These are phyloP conservation scores for Acanthosepion lycidas DNA, from an alignment of 2,888 invertebrate genomes.

Conservation along the genomic window DNA sequence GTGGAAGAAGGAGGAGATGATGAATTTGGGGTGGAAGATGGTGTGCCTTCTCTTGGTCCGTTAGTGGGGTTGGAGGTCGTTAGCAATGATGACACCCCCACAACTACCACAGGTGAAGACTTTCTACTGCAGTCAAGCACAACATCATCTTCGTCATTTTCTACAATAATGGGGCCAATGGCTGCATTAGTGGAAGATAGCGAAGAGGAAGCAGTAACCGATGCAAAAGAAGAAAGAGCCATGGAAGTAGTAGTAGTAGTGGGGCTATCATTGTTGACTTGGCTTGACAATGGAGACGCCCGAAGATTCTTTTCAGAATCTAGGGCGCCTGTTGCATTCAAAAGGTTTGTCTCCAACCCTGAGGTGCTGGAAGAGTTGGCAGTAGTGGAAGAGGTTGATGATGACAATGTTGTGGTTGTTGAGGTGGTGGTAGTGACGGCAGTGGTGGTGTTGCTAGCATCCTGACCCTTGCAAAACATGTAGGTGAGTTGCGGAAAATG, in stretches of 20 bases:
- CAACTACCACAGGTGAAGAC: slow-evolving; percentile 23
- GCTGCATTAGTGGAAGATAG: not conserved
- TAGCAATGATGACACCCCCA: slow-evolving; percentile 2
- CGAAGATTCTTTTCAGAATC: not conserved
- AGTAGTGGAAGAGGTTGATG: not conserved
- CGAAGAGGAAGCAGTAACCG: not conserved
- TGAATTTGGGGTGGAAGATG: not conserved
- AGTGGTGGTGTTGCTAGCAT: not conserved
- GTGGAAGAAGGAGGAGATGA: not conserved
- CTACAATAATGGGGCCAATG: not conserved
- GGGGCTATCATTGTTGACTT: not conserved
- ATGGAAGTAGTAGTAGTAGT: not conserved
- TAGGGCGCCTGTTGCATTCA: not conserved
- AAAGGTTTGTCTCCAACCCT: not conserved
- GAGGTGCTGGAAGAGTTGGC: not conserved
- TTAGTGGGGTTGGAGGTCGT: not conserved
- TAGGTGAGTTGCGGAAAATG: slow-evolving; percentile 70
- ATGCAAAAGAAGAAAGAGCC: not conserved
- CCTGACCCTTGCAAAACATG: slow-evolving; percentile 58
- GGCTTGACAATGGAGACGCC: not conserved
- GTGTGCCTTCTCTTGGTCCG: slow-evolving; percentile 36
- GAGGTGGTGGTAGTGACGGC: slow-evolving; percentile 40
- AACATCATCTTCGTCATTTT: slow-evolving; percentile 42
- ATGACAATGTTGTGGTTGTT: not conserved
- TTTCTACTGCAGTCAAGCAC: slow-evolving; percentile 41